phyloP scores from a whole-genome alignment of 2,797 vertebrate genomes.

The Cuculus canorus region DNA sequence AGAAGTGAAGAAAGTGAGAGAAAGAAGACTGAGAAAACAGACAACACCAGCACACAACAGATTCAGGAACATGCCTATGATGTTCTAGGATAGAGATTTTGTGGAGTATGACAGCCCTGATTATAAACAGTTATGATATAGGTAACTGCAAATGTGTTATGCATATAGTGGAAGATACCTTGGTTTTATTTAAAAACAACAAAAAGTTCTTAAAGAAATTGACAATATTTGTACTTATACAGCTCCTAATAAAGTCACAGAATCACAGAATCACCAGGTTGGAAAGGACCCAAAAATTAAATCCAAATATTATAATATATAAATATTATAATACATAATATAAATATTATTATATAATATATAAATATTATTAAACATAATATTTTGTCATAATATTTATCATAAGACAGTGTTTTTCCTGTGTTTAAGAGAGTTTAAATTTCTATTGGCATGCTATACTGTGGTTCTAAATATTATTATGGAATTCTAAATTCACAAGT shows the following conservation, averaged over 20 bases:
- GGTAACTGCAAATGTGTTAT: not conserved
- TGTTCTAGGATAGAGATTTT: not conserved
- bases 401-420: not conserved
- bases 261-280: too few species aligned
- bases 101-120: not conserved
- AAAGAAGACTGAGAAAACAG: not conserved
- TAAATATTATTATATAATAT: too few species aligned
- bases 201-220: not conserved
- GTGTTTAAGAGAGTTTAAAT: not conserved
- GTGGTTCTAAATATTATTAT: not conserved
- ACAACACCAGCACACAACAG: accelerated
- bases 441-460: not conserved
- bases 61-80: not conserved
- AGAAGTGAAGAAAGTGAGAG: not conserved
- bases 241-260: not conserved
- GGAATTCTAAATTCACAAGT: not conserved
- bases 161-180: not conserved
- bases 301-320: too few species aligned
- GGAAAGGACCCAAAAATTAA: too few species aligned
- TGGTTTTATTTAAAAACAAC: not conserved
- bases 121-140: not conserved
- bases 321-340: too few species aligned
- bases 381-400: not conserved
- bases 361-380: too few species aligned
- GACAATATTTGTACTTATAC: not conserved